Evolutionary conservation across 1,140 invertebrate genomes (phyloP), one percentile per base, ranked within the genome.

Genomic region (Drosophila lacteicornis): DNA sequence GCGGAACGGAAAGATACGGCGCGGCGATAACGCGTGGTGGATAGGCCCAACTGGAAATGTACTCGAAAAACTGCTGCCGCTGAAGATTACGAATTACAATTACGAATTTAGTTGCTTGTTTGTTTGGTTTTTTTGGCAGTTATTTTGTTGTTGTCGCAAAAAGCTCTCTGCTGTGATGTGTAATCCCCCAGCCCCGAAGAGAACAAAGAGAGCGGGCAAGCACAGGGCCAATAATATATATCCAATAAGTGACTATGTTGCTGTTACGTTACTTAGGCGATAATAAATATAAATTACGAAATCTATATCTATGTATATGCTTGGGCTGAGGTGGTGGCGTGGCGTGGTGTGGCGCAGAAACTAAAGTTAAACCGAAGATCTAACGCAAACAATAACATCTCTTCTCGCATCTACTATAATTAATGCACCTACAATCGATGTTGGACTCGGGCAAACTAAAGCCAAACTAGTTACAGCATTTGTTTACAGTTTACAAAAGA

Each of bases 391-490:
- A 53, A 70, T 57, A 80, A 83, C 63, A 71, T 65, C 46, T 65
- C 50, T 79, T 66, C 58, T 74, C 57, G 43, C 45, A 68, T 63
- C 69, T 78, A 59, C 62, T 60, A 75, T 65, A 45, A 30, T 43
- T 40, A 43, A 66, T 66, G 79, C 63, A 66, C 80, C 81, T 70
- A 70, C 36, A 40, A 56, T 40, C 38, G 22, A 56, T 56, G 53
- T 40, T 68, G 68, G 67, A 70, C 49, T 70, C 49, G 49, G 66
- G 55, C 22, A 55, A 71, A 76, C 83, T 85, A 79, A 82, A 85
- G 83, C 77, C 62, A 84, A 83, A 87, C 84, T 87, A 87, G 83
- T 74, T 87, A 87, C 83, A 86, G 75, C 83, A 87, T 87, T 79
- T 80, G 67, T 86, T 86, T 56, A 86, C 47, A 79, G 55, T 79